Evolutionary conservation across 2,797 vertebrate species (phyloP).

Genomic region (Nyctalus aviator): DNA sequence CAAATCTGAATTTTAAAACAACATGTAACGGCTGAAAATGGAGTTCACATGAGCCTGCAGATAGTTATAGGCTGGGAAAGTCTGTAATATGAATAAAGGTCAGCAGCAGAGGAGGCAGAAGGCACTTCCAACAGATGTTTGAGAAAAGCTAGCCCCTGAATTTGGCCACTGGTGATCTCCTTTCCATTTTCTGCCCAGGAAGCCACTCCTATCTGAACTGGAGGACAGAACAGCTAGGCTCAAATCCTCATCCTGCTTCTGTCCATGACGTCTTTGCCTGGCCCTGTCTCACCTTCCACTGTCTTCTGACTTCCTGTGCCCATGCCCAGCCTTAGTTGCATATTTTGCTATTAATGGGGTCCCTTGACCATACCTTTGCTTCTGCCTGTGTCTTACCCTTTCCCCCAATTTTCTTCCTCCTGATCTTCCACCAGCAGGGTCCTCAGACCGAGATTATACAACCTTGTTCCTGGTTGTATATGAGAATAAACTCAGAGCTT

Average conservation of each 20-base stretch:
- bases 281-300: not conserved
- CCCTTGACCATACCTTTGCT: not conserved
- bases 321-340: accelerated
- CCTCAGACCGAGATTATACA: not conserved
- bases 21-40: not conserved
- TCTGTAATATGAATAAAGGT: not conserved
- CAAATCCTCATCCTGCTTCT: not conserved
- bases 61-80: not conserved
- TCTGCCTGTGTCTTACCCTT: not conserved
- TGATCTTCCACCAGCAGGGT: not conserved
- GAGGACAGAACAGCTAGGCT: accelerated
- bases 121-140: not conserved
- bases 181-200: not conserved
- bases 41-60: not conserved
- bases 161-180: not conserved
- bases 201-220: not conserved
- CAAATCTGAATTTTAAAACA: constrained; percentile 61
- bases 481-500: not conserved
- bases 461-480: not conserved
- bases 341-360: not conserved
- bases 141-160: not conserved
- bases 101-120: not conserved
- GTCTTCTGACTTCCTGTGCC: not conserved
- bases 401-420: not conserved
- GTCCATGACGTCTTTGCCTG: not conserved